Conservation (phyloP, 92 coral and sea anemone species). For the Zoanthus gigantus region DNA sequence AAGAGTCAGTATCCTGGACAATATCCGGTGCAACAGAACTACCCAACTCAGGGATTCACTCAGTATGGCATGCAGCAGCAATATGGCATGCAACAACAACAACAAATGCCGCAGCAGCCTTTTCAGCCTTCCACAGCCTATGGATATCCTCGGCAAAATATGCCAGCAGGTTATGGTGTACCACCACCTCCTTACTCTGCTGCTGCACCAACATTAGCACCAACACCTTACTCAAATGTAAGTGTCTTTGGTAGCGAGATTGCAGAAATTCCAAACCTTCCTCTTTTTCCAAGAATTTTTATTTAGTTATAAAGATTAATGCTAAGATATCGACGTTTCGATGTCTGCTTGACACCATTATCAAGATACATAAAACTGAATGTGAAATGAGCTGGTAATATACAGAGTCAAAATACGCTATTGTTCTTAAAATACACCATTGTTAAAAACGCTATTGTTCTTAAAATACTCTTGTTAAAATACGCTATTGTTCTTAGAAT, state of each 20-base stretch:
- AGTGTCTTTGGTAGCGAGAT: background rate
- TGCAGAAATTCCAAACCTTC: background rate
- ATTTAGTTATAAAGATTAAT: too few relatives aligned
- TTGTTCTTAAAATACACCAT: too few relatives aligned
- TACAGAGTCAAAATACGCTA: too few relatives aligned
- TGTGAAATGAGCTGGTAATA: too few relatives aligned
- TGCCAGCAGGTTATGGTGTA: constrained; percentile 61
- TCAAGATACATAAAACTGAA: too few relatives aligned
- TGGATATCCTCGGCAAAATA: constrained; percentile 32
- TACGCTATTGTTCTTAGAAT: too few relatives aligned
- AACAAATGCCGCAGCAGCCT: constrained; percentile 37
- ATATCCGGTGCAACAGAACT: constrained; percentile 43
- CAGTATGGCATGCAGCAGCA: constrained; percentile 58
- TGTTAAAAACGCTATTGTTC: too few relatives aligned
- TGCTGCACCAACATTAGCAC: constrained; percentile 46
- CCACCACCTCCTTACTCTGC: constrained; percentile 86
- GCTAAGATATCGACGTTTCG: too few relatives aligned
- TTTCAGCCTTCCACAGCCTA: constrained; percentile 35
- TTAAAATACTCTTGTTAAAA: too few relatives aligned
- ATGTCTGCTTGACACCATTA: too few relatives aligned
- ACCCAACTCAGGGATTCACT: constrained; percentile 35
- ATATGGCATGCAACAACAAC: constrained; percentile 51
- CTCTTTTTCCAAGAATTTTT: too few relatives aligned
- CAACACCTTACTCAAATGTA: constrained; percentile 24
- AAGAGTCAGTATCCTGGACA: constrained; percentile 29